A percentile compares a stretch with the other conserved stretches of the same genome.
Conservation (phyloP, 2,888 invertebrate species). For the Steromphala cineraria region DNA sequence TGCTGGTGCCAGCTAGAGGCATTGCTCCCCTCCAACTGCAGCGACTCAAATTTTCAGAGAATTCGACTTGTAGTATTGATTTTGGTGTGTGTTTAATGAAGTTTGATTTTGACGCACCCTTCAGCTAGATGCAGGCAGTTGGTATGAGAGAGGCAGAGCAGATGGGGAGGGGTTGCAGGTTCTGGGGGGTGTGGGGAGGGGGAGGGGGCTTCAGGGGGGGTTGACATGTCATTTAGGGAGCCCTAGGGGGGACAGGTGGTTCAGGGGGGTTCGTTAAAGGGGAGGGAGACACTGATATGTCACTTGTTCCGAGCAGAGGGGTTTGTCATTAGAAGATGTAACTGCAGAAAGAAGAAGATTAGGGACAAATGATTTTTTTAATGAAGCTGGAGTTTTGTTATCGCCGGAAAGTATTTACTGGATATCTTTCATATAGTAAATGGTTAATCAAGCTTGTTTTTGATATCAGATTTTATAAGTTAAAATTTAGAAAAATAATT, state of each 20-base stretch:
- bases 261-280: neutral
- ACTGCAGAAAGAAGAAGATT: neutral
- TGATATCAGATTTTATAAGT: no score
- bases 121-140: neutral
- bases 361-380: no score
- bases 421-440: no score
- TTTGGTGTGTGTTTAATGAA: constrained; percentile 2
- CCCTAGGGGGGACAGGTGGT: neutral
- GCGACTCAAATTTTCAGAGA: constrained; percentile 8
- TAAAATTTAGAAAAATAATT: no score
- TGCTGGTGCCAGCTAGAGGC: neutral
- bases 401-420: no score
- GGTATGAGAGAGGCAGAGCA: neutral
- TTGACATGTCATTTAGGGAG: neutral
- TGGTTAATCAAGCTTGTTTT: no score
- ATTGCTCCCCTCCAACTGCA: neutral
- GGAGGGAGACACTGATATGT: neutral
- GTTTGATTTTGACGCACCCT: constrained; percentile 8
- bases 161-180: neutral
- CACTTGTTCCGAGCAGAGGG: neutral
- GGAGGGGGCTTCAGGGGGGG: neutral
- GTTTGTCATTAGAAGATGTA: neutral
- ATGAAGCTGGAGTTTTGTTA: no score
- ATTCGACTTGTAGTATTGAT: constrained; percentile 3
- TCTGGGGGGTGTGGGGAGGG: no score